phyloP scores from a whole-genome alignment of 2,888 invertebrate genomes.

The Salticus scenicus region DNA sequence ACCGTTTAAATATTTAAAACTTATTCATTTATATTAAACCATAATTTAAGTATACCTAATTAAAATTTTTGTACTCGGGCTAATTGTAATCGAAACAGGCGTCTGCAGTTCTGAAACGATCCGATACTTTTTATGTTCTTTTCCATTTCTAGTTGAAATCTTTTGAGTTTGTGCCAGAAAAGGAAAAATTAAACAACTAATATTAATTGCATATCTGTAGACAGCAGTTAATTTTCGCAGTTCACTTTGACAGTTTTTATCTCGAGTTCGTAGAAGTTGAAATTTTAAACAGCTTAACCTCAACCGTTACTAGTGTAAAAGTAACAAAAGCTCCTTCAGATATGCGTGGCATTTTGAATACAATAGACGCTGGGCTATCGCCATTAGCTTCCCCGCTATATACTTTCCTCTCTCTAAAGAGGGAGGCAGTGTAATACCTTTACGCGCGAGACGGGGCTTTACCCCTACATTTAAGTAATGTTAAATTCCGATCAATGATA shows the following conservation, averaged over 20 bases:
- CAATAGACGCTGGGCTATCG: background rate
- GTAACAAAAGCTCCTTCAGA: slow-evolving; percentile 9
- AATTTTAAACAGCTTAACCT: background rate
- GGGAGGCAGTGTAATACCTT: slow-evolving; percentile 4
- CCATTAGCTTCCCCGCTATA: background rate
- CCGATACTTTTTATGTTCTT: too few species aligned
- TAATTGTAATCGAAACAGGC: too few species aligned
- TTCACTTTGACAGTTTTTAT: background rate
- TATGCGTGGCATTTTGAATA: slow-evolving; percentile 6
- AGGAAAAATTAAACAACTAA: too few species aligned
- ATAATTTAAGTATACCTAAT: too few species aligned
- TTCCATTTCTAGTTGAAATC: too few species aligned
- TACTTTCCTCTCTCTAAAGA: background rate
- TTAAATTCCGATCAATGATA: slow-evolving; percentile 17
- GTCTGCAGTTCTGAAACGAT: too few species aligned
- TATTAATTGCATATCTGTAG: too few species aligned
- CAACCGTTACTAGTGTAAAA: background rate
- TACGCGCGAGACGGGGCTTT: background rate
- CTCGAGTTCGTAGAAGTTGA: background rate
- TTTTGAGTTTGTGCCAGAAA: too few species aligned
- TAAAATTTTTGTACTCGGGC: too few species aligned
- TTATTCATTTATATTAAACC: too few species aligned
- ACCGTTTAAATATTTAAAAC: too few species aligned
- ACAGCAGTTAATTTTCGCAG: background rate
- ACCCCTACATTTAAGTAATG: slow-evolving; percentile 9